phyloP scores from a whole-genome alignment of 2,888 invertebrate genomes.

The Drosophila tripunctata region DNA sequence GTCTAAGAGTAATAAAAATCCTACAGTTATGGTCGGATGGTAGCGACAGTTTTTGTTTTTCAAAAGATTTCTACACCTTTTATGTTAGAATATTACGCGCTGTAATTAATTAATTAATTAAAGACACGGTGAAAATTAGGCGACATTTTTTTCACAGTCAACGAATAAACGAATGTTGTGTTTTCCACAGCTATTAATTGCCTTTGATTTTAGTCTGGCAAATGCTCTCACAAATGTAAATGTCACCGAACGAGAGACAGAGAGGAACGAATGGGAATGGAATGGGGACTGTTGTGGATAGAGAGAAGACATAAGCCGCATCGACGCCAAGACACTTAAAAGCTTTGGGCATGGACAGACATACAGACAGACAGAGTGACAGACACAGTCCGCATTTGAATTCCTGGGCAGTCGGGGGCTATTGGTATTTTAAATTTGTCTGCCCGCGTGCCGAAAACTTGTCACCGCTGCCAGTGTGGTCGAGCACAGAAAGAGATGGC shows the following conservation, averaged over 20 bases:
- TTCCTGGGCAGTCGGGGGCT: slow-evolving; percentile 45
- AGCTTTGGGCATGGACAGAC: slow-evolving; percentile 67
- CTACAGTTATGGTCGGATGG: slow-evolving; percentile 19
- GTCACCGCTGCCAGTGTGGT: slow-evolving; percentile 73
- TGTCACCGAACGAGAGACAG: slow-evolving; percentile 25
- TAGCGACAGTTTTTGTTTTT: slow-evolving; percentile 43
- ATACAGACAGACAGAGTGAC: slow-evolving; percentile 3
- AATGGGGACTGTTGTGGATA: slow-evolving; percentile 16
- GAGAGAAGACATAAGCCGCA: slow-evolving; percentile 69
- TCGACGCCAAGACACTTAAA: slow-evolving; percentile 82
- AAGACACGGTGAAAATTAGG: slow-evolving; percentile 66
- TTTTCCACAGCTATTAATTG: slow-evolving; percentile 77
- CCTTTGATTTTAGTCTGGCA: slow-evolving; percentile 22
- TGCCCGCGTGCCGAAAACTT: slow-evolving; percentile 83
- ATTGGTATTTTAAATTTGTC: slow-evolving; percentile 78
- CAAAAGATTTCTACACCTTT: slow-evolving; percentile 29
- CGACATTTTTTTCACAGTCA: slow-evolving; percentile 74
- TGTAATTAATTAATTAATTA: slow-evolving; percentile 78
- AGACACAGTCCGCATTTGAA: slow-evolving; percentile 50
- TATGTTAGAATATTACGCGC: slow-evolving; percentile 36
- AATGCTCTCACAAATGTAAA: slow-evolving; percentile 74
- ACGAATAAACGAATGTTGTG: slow-evolving; percentile 55
- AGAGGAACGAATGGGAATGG: background rate
- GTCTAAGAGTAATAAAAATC: slow-evolving; percentile 12
- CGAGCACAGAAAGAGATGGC: slow-evolving; percentile 36